These are phyloP conservation scores for Polypedilum pembai DNA, from an alignment of 1,140 invertebrate species.

Conservation along the genomic window DNA sequence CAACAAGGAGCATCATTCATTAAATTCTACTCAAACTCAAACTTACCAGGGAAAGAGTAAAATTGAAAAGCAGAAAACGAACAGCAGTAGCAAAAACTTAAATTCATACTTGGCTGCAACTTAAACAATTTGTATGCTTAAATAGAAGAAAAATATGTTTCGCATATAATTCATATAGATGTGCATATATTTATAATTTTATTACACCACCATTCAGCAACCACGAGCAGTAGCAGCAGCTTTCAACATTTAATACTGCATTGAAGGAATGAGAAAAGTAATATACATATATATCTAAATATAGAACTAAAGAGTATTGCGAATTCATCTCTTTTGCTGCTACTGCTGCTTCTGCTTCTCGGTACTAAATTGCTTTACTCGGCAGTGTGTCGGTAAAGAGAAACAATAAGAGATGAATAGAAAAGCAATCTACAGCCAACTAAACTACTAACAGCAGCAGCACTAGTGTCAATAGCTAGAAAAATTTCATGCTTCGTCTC, in stretches of 20 bases:
- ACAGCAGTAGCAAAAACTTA: neutral
- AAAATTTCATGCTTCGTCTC: neutral
- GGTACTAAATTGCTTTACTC: neutral
- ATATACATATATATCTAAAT: neutral
- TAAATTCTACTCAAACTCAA: slow-evolving; percentile 19
- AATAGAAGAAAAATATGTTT: slow-evolving; percentile 25
- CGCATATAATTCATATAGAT: slow-evolving; percentile 17
- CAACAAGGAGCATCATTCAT: neutral
- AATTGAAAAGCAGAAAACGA: neutral
- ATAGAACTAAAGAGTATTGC: neutral
- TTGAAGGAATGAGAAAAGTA: neutral
- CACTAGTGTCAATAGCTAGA: neutral
- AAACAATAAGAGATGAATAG: slow-evolving; percentile 28
- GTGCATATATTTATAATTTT: slow-evolving; percentile 21
- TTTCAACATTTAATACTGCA: slow-evolving; percentile 2
- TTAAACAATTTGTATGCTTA: slow-evolving; percentile 7
- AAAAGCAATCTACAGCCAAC: slow-evolving; percentile 18
- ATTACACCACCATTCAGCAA: slow-evolving; percentile 1
- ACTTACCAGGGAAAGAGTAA: neutral
- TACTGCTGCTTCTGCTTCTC: neutral
- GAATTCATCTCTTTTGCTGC: slow-evolving; percentile 22
- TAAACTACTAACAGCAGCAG: neutral
- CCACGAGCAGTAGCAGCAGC: neutral
- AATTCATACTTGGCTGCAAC: neutral
- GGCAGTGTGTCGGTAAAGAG: neutral